Base-by-base conservation (phyloP, 2,113 vertebrate species). In the Thamnophis sirtalis region DNA sequence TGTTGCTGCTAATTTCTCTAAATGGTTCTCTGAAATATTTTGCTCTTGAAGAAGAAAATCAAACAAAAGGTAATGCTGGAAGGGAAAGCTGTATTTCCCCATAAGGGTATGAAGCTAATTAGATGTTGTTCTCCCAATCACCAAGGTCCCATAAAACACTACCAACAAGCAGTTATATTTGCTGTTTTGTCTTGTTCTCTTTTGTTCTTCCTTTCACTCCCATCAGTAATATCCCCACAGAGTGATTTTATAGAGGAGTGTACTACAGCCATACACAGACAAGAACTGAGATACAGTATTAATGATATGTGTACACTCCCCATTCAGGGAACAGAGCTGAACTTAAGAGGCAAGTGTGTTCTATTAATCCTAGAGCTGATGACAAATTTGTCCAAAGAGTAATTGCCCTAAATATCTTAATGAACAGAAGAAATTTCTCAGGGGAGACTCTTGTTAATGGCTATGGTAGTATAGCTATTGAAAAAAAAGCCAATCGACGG, bases 71-170 rank as follows among this genome's bases (percentile, higher is more conserved):
- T 43, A 89, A 92, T 22, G 55, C 73, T 51, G 28, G 48, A 58
- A 24, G 48, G 26, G 38, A 89, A 73, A 84, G 43, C 24, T 24
- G 28, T 9, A 58, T 60, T 53, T 86, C 87, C 80, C 80, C 28
- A 22, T 60, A 85, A 92, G 87, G 84, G 80, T 85, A 84, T 58
- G 38, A 63, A 89, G 68, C 87, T 92, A 89, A 92, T 92, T 92
- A 92, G 50, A 49, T 84, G n/a, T 38, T 85, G 53, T 89, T 89
- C 17, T 85, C 91, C 5, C 54, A 85, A 50, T 51, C 55, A 85
- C 91, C 33, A 89, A 48, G 10, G 19, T 54, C 63, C 84, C 63
- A 56, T 88, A 84, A 92, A 92, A 88, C 19, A 55, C 55, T 43
- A 55, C 26, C 73, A 51, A 58, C 55, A 85, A 85, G 87, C 55